These are phyloP conservation scores for Falcunculus frontatus DNA, from an alignment of 2,113 vertebrate genomes.

Conservation along the genomic window DNA sequence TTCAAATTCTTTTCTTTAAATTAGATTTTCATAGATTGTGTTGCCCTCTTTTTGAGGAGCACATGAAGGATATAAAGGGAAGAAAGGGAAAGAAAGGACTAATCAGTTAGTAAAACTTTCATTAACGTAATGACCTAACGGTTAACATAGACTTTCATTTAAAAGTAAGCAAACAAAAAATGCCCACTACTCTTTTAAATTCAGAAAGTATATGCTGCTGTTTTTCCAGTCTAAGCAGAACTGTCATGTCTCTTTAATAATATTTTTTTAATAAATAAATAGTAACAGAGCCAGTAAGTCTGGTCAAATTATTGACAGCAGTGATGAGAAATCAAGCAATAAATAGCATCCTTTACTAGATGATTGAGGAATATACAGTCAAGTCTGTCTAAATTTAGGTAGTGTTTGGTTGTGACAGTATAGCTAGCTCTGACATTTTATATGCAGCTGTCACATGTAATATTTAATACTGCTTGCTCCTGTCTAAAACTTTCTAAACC, in stretches of 20 bases:
- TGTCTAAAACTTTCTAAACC: not conserved
- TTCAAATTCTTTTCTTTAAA: not conserved
- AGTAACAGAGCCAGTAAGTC: not conserved
- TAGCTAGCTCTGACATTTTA: not conserved
- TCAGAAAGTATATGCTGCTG: not conserved
- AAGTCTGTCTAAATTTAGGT: not conserved
- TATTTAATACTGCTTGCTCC: not conserved
- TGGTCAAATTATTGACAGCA: not conserved
- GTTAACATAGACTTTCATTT: not conserved
- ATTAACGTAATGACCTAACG: not conserved
- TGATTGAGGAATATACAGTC: not conserved
- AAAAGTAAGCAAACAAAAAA: not conserved
- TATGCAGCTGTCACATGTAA: not conserved
- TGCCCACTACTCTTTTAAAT: not conserved
- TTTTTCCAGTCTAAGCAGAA: not conserved
- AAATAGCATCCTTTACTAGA: not conserved
- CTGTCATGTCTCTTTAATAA: not conserved
- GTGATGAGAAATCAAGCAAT: not conserved
- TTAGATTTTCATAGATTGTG: not conserved
- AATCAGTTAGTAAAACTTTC: not conserved
- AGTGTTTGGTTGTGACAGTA: not conserved
- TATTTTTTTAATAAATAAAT: not conserved
- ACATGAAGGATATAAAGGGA: accelerated
- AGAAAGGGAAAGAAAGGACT: not conserved
- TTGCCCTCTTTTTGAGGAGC: not conserved